Percentiles rank a stretch among this genome's conserved stretches.
Conservation (phyloP, 2,797 vertebrate species). For the Trachurus trachurus region DNA sequence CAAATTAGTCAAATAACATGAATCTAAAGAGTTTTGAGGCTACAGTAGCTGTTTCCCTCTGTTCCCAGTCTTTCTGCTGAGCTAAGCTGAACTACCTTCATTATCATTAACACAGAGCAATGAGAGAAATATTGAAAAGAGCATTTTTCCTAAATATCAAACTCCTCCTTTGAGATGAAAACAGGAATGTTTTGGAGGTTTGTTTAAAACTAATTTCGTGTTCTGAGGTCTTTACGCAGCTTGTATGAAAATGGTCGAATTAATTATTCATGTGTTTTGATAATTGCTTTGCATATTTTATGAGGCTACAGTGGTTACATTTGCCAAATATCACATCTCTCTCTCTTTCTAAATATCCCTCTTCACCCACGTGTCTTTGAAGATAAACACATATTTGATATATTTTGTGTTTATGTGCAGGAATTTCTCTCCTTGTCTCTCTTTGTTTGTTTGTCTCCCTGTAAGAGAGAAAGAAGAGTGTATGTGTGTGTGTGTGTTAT, state of each 20-base stretch:
- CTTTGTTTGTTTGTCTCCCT: background rate
- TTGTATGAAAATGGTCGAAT: slow-evolving; percentile 7
- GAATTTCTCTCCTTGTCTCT: background rate
- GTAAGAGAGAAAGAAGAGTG: background rate
- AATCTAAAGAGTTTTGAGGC: background rate
- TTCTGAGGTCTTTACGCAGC: background rate
- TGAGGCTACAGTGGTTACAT: slow-evolving; percentile 5
- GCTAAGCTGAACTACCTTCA: background rate
- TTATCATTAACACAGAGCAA: too few relatives aligned
- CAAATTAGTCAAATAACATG: background rate
- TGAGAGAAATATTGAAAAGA: background rate
- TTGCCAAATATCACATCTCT: background rate
- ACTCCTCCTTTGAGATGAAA: slow-evolving; percentile 1
- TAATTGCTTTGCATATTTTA: slow-evolving; percentile 28
- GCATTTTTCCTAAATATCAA: background rate
- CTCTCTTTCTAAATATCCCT: background rate
- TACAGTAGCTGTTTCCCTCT: background rate
- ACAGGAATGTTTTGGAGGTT: background rate
- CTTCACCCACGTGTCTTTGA: slow-evolving; percentile 4
- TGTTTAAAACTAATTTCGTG: background rate
- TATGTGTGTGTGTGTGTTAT: background rate
- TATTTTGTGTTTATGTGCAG: background rate
- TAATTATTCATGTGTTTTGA: slow-evolving; percentile 17
- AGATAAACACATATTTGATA: slow-evolving; percentile 20
- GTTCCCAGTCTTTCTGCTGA: background rate